Evolutionary conservation across 2,797 vertebrate genomes (phyloP).

Genomic region (Podargus strigoides): DNA sequence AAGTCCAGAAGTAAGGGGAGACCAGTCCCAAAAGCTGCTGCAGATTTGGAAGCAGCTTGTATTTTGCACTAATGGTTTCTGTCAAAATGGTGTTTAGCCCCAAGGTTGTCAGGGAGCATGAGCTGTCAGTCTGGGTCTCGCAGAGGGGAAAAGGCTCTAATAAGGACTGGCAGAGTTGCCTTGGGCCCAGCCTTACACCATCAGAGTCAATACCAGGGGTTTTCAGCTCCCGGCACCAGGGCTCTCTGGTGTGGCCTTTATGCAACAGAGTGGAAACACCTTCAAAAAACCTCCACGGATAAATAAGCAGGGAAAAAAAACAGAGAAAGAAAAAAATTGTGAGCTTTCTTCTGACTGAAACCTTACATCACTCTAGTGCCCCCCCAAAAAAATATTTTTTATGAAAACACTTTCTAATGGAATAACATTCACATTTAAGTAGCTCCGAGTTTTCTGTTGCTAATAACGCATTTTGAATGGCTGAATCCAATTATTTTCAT

Average conservation of each 20-base stretch:
- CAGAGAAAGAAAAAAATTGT: not conserved
- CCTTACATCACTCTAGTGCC: not conserved
- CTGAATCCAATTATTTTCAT: not conserved
- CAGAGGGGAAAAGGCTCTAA: not conserved
- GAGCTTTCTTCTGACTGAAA: not conserved
- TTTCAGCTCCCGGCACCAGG: not conserved
- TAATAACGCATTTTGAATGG: not conserved
- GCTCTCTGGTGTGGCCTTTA: not conserved
- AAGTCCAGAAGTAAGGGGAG: not conserved
- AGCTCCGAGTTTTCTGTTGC: not conserved
- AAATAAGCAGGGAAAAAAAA: not conserved
- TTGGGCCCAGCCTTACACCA: not conserved
- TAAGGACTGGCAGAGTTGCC: not conserved
- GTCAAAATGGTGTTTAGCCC: not conserved
- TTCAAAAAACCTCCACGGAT: not conserved
- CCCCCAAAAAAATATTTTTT: not conserved
- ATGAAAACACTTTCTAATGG: not conserved
- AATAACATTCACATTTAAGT: not conserved
- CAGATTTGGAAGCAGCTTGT: not conserved
- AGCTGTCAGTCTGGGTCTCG: not conserved
- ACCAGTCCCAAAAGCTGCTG: not conserved
- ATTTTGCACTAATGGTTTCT: not conserved
- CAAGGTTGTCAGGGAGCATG: not conserved
- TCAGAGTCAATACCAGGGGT: not conserved
- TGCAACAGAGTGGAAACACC: not conserved